Evolutionary conservation across 1,140 invertebrate species (phyloP), one percentile per base, ranked within the genome.

Genomic region (Uloborus diversus): DNA sequence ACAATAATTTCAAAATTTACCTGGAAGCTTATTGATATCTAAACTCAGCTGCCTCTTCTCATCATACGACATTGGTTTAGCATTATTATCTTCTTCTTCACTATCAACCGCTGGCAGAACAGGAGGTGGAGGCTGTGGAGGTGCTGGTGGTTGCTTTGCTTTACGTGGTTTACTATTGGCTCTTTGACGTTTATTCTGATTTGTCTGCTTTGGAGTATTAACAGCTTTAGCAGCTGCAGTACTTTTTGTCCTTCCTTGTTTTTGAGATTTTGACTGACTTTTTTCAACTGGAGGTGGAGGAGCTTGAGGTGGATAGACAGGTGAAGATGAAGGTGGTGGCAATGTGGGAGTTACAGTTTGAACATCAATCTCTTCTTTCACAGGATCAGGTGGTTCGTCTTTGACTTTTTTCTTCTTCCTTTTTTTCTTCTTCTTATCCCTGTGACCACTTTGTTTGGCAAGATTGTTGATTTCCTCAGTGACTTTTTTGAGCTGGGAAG

Each of bases 21-120:
- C 96, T 85, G 97, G 97, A 85, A 99, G 88, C 89, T 99, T 99
- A 88, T 99, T 99, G 84, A 99, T 99, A 88, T 99, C 97, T 84
- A 99, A 91, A 84, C 96, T 98, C 57, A 99, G 90, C 88, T 99
- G 96, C 84, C 96, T 90, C 88, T 99, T 99, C 88, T 99, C 98
- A 88, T 99, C 97, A 85, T 99, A 99, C 35, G 96, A 97, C 98
- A 99, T 99, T 80, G 97, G 97, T 87, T 96, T 96, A 78, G 95
- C 95, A 88, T 93, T 96, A 88, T 93, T 96, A 85, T 96, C 94
- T 86, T 98, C 96, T 86, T 99, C 96, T 85, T 99, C 97, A 4
- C 94, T 94, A n/a, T 78, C 73, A 1, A 66, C 89, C 53, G 84
- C 53, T 4, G 59, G 25, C 25, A 17, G 14, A 14, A 33, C 7